Evolutionary conservation across 2,888 invertebrate genomes (phyloP).

Genomic region (Axea sp.): DNA sequence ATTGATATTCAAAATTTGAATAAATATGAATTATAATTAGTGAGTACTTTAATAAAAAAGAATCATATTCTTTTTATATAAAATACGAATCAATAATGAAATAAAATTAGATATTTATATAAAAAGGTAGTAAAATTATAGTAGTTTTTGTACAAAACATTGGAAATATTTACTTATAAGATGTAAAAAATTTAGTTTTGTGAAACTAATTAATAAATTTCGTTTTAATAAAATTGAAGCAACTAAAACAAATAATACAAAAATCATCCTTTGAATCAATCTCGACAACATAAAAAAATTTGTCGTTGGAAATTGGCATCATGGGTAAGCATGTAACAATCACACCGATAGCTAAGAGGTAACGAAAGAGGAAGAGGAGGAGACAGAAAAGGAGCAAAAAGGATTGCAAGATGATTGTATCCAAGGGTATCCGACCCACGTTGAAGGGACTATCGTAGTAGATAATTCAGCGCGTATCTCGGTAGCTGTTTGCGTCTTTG

Average conservation of each 20-base stretch:
- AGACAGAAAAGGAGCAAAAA: slow-evolving; percentile 50
- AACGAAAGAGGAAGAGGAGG: slow-evolving; percentile 62
- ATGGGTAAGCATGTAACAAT: slow-evolving; percentile 50
- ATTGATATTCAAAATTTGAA: too few species aligned
- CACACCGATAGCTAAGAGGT: slow-evolving; percentile 53
- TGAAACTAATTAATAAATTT: too few species aligned
- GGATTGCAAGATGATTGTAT: slow-evolving; percentile 66
- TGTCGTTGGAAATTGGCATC: slow-evolving; percentile 52
- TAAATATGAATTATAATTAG: too few species aligned
- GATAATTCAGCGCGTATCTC: slow-evolving; percentile 79
- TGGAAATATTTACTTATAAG: too few species aligned
- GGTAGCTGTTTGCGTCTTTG: slow-evolving; percentile 75
- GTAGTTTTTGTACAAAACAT: too few species aligned
- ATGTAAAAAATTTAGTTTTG: too few species aligned
- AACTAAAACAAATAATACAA: not conserved
- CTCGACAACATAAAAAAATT: slow-evolving; percentile 32
- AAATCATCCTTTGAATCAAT: not conserved
- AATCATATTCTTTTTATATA: too few species aligned
- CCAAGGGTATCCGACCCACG: slow-evolving; percentile 67
- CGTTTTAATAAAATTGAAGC: too few species aligned
- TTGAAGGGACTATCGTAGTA: slow-evolving; percentile 74
- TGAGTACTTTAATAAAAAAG: too few species aligned
- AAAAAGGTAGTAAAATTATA: too few species aligned
- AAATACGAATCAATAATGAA: too few species aligned
- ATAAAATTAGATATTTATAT: too few species aligned